phyloP scores from a whole-genome alignment of 2,888 invertebrate species.

The Alloplasta piceator region DNA sequence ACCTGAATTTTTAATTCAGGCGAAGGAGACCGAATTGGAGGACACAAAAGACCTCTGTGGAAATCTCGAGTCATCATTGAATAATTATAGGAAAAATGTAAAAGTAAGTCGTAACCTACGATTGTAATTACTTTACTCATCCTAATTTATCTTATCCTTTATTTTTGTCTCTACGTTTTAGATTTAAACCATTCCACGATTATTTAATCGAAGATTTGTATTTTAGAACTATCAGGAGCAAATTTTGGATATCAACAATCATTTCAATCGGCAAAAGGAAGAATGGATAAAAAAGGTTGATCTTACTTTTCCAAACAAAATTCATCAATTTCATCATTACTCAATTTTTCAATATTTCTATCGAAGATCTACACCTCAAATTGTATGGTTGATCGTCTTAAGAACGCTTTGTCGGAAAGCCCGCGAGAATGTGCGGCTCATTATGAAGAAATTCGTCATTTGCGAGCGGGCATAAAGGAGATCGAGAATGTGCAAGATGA shows the following conservation, averaged over 20 bases:
- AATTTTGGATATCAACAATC: slow-evolving; percentile 62
- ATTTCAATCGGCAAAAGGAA: slow-evolving; percentile 67
- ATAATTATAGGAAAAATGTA: slow-evolving; percentile 59
- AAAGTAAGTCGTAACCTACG: slow-evolving; percentile 33
- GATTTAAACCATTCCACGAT: no score
- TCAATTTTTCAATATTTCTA: slow-evolving; percentile 4
- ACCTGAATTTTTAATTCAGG: slow-evolving; percentile 63
- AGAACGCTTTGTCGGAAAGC: slow-evolving; percentile 69
- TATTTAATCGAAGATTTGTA: background rate
- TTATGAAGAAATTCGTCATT: slow-evolving; percentile 70
- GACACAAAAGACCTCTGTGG: slow-evolving; percentile 70
- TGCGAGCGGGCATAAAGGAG: slow-evolving; percentile 66
- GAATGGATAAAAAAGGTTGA: slow-evolving; percentile 70
- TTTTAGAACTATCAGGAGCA: slow-evolving; percentile 69
- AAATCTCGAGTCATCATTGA: slow-evolving; percentile 68
- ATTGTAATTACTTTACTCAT: background rate
- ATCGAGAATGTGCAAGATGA: slow-evolving; percentile 67
- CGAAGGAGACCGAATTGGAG: slow-evolving; percentile 74
- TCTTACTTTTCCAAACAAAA: background rate
- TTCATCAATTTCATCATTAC: background rate
- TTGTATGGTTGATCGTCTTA: slow-evolving; percentile 69
- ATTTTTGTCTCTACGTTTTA: no score
- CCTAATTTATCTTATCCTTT: no score
- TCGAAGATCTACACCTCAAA: slow-evolving; percentile 68
- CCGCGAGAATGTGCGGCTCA: slow-evolving; percentile 66